Evolutionary conservation across 35 echinoderm and acorn worm species (phyloP).

Genomic region (Hemicentrotus pulcherrimus): DNA sequence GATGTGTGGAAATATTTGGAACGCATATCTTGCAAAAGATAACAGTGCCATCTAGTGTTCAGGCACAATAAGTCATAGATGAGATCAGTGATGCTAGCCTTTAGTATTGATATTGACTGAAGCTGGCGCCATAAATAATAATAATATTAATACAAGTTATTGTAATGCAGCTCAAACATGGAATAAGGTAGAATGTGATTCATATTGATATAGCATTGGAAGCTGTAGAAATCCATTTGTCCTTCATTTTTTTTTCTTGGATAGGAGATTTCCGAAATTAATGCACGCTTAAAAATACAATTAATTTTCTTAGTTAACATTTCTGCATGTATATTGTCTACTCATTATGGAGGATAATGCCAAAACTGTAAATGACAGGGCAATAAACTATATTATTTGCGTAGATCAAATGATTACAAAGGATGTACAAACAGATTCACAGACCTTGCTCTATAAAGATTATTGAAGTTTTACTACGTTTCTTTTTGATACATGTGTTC

Average conservation of each 20-base stretch:
- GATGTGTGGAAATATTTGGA: too few relatives aligned
- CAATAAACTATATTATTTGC: too few relatives aligned
- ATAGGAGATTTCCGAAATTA: neutral
- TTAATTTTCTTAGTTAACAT: neutral
- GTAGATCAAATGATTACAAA: too few relatives aligned
- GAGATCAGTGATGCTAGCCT: too few relatives aligned
- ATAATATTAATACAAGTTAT: neutral
- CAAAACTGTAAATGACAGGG: neutral
- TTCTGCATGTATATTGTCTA: neutral
- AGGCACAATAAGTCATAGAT: neutral
- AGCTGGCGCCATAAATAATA: neutral
- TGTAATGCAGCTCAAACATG: neutral
- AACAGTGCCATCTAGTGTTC: neutral
- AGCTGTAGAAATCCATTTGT: neutral
- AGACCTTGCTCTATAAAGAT: too few relatives aligned
- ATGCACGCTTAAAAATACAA: neutral
- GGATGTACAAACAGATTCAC: too few relatives aligned
- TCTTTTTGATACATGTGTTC: too few relatives aligned
- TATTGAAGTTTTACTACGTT: too few relatives aligned
- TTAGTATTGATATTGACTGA: too few relatives aligned
- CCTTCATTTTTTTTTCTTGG: neutral
- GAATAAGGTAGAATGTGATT: neutral
- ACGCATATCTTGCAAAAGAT: neutral
- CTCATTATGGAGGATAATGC: neutral
- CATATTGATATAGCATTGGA: neutral